phyloP scores from a whole-genome alignment of 2,888 invertebrate genomes.

The Synergus itoensis region DNA sequence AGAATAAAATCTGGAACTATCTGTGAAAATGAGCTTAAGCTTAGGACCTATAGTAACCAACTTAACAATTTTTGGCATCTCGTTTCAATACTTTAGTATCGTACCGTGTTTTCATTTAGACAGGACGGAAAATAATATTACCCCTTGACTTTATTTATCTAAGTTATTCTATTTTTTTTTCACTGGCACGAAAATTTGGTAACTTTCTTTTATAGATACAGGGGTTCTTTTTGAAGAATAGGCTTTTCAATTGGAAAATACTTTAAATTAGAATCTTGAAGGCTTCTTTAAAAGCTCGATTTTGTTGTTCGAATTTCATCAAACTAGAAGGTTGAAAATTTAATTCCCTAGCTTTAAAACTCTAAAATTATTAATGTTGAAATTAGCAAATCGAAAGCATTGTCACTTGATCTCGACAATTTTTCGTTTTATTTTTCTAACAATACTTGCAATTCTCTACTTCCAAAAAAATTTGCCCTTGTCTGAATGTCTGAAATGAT shows the following conservation, averaged over 20 bases:
- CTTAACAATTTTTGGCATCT: constrained; percentile 28
- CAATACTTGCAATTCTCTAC: neutral
- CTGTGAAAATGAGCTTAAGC: constrained; percentile 30
- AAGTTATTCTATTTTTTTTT: neutral
- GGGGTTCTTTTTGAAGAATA: neutral
- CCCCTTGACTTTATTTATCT: constrained; percentile 7
- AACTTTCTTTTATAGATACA: constrained; percentile 9
- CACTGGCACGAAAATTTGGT: constrained; percentile 24
- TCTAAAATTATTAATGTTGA: too few relatives aligned
- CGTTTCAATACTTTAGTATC: constrained; percentile 4
- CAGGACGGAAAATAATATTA: constrained; percentile 36
- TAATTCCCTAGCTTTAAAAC: neutral
- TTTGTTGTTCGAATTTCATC: neutral
- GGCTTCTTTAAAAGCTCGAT: neutral
- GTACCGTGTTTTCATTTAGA: neutral
- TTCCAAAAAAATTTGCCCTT: neutral
- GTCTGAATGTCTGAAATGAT: neutral
- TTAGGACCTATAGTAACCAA: constrained; percentile 15
- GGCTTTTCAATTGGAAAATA: neutral
- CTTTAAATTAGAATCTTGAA: neutral
- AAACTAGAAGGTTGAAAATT: neutral
- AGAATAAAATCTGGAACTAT: constrained; percentile 13
- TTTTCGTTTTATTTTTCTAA: neutral
- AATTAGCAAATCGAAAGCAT: neutral
- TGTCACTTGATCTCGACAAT: neutral